Evolutionary conservation across 1,140 invertebrate genomes (phyloP).

Genomic region (Brachionus manjavacas): DNA sequence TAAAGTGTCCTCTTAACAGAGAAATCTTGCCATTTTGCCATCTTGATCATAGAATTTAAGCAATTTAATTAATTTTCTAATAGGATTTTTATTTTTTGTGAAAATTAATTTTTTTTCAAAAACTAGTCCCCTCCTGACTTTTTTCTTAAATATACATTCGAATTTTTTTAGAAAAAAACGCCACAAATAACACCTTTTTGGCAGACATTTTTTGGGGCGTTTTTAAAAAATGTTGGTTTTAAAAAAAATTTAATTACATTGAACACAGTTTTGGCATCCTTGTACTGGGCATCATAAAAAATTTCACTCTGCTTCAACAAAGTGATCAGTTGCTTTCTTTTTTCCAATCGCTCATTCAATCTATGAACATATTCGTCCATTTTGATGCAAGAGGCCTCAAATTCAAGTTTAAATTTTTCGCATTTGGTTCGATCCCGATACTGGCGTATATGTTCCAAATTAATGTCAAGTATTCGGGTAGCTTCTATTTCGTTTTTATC

Average conservation of each 20-base stretch:
- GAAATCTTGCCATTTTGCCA: too few relatives aligned
- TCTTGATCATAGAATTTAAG: too few relatives aligned
- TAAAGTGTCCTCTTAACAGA: too few relatives aligned
- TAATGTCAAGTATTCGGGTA: slow-evolving; percentile 1
- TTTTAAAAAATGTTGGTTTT: too few relatives aligned
- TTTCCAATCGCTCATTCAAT: slow-evolving; percentile 74
- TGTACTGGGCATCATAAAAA: slow-evolving; percentile 79
- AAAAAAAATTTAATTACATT: slow-evolving; percentile 58
- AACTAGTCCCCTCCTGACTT: too few relatives aligned
- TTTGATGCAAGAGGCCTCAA: slow-evolving; percentile 72
- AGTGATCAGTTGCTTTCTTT: slow-evolving; percentile 69
- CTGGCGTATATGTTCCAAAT: slow-evolving; percentile 45
- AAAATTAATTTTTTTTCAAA: too few relatives aligned
- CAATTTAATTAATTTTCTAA: too few relatives aligned
- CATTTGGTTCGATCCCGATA: slow-evolving; percentile 70
- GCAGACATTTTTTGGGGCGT: too few relatives aligned
- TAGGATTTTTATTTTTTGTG: too few relatives aligned
- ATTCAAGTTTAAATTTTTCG: slow-evolving; percentile 78
- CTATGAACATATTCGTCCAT: slow-evolving; percentile 74
- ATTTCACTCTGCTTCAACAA: slow-evolving; percentile 72
- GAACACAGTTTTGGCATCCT: slow-evolving; percentile 84
- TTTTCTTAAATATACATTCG: too few relatives aligned
- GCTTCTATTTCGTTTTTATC: neutral
- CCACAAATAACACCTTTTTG: too few relatives aligned
- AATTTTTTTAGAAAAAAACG: too few relatives aligned